Conservation (phyloP, 2,888 invertebrate genomes). For the Rugalucina vietnamica region DNA sequence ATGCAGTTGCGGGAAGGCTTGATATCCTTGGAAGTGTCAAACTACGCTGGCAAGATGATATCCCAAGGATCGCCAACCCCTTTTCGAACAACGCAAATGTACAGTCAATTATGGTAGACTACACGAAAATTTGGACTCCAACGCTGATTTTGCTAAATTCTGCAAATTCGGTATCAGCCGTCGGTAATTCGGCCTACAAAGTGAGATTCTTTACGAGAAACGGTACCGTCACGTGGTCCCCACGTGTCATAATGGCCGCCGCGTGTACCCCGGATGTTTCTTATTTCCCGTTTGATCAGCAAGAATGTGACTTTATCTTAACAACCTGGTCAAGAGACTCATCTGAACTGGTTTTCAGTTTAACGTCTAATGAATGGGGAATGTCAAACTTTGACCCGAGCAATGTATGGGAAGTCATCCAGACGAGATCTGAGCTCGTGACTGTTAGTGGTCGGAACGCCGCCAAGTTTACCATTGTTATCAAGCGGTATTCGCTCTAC, state of each 20-base stretch:
- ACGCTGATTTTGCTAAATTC: conserved; percentile 51
- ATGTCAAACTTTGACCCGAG: conserved; percentile 32
- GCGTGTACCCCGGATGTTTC: conserved; percentile 56
- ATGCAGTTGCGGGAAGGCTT: conserved; percentile 50
- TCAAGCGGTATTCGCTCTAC: conserved; percentile 47
- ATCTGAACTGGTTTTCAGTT: conserved; percentile 1
- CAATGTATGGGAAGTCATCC: conserved; percentile 45
- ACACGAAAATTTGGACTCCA: conserved; percentile 49
- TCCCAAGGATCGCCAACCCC: not conserved
- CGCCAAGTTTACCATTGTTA: conserved; percentile 45
- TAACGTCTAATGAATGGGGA: conserved; percentile 27
- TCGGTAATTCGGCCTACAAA: conserved; percentile 50
- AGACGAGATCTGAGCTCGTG: conserved; percentile 25
- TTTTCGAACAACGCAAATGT: not conserved
- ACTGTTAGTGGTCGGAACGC: conserved; percentile 14
- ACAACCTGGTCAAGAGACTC: conserved; percentile 37
- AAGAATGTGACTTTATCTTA: conserved; percentile 45
- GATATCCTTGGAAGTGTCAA: conserved; percentile 48
- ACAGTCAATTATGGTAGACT: conserved; percentile 31
- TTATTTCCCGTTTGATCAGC: conserved; percentile 58
- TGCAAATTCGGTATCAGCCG: conserved; percentile 39
- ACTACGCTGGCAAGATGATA: conserved; percentile 46
- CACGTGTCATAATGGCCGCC: conserved; percentile 48
- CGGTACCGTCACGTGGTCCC: conserved; percentile 42
- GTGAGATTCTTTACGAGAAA: conserved; percentile 29